phyloP scores from a whole-genome alignment of 2,888 invertebrate genomes.

The Macropis europaea region DNA sequence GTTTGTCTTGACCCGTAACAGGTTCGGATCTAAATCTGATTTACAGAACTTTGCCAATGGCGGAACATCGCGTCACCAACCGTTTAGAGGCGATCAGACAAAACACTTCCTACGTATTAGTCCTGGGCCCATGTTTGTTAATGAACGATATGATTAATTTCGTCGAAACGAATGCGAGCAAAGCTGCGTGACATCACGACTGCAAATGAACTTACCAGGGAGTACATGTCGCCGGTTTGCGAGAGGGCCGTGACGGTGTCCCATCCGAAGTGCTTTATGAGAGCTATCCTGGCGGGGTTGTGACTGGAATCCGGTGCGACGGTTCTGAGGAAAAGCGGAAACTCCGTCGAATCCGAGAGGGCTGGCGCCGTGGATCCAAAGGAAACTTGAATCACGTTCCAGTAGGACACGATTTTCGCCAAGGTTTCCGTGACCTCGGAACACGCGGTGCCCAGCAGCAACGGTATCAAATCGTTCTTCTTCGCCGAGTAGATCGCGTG shows the following conservation, averaged over 20 bases:
- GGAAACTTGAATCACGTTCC: conserved; percentile 96
- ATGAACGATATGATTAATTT: too few species aligned
- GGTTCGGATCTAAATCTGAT: too few species aligned
- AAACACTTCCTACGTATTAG: too few species aligned
- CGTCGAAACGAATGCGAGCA: too few species aligned
- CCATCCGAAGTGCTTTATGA: conserved; percentile 91
- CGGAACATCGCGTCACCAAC: too few species aligned
- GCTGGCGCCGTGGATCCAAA: conserved; percentile 95
- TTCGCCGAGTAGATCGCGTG: conserved; percentile 93
- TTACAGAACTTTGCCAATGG: too few species aligned
- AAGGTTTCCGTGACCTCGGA: conserved; percentile 95
- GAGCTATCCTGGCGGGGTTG: conserved; percentile 91
- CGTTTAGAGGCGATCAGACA: too few species aligned
- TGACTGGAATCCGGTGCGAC: conserved; percentile 95
- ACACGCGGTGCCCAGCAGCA: conserved; percentile 93
- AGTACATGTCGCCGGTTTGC: conserved; percentile 92
- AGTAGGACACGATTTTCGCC: conserved; percentile 94
- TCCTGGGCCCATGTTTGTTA: too few species aligned
- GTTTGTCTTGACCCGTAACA: too few species aligned
- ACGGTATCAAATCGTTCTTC: conserved; percentile 86
- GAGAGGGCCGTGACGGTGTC: conserved; percentile 93
- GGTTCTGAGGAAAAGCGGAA: conserved; percentile 93
- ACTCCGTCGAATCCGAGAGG: conserved; percentile 92
- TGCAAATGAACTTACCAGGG: conserved; percentile 86
- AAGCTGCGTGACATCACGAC: too few species aligned